Evolutionary conservation across 2,797 vertebrate genomes (phyloP).

Genomic region (Ateles fusciceps): DNA sequence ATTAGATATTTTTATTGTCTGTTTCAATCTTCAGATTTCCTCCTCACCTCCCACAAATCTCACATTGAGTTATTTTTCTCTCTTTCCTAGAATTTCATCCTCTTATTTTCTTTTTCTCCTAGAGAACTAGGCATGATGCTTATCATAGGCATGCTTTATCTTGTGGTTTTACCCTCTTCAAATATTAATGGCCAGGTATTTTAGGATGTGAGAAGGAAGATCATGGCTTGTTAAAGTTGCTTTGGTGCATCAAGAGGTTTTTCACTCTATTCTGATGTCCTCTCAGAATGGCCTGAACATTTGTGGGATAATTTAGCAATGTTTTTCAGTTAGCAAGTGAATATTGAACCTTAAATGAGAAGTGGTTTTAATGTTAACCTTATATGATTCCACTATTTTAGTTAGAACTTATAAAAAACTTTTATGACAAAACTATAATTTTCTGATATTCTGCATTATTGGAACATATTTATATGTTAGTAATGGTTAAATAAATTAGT

Average conservation of each 20-base stretch:
- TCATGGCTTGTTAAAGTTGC: background rate
- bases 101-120: background rate
- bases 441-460: background rate
- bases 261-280: background rate
- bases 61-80: background rate
- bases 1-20: background rate
- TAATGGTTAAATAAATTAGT: constrained; percentile 3
- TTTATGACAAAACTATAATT: background rate
- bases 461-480: background rate
- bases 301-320: background rate
- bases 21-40: background rate
- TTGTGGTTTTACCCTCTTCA: background rate
- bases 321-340: constrained; percentile 18
- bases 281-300: constrained; percentile 4
- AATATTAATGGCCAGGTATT: background rate
- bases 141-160: background rate
- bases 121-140: background rate
- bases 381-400: background rate
- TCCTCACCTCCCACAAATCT: background rate
- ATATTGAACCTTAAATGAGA: constrained; percentile 1
- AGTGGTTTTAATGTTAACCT: constrained; percentile 17
- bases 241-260: background rate
- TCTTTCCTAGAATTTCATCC: background rate
- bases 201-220: background rate
- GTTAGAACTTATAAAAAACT: background rate